A percentile compares a stretch with the other conserved stretches of the same genome.
Conservation (phyloP, 1,140 invertebrate species). For the Ruditapes philippinarum region DNA sequence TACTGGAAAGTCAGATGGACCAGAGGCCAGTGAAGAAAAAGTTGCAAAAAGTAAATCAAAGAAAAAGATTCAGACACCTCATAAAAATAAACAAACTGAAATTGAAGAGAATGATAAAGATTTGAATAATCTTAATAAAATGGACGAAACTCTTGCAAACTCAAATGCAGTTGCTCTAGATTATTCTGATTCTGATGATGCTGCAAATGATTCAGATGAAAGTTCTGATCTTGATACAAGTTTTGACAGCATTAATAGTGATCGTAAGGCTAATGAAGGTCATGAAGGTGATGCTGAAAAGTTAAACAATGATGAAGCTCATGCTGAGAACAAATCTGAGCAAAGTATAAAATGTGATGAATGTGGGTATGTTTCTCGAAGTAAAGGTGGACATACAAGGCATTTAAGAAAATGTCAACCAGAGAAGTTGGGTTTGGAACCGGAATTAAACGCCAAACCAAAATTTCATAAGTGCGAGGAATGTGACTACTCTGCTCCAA, state of each 20-base stretch:
- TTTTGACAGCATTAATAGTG: constrained; percentile 57
- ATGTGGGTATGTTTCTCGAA: constrained; percentile 60
- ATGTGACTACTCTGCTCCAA: constrained; percentile 77
- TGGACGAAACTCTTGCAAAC: background rate
- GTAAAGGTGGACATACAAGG: constrained; percentile 66
- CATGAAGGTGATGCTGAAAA: constrained; percentile 51
- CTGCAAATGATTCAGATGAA: constrained; percentile 32
- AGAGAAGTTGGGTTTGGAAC: constrained; percentile 59
- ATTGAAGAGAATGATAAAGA: background rate
- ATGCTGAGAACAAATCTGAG: constrained; percentile 17
- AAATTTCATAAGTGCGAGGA: constrained; percentile 66
- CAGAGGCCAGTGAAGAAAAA: background rate
- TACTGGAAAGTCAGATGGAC: background rate
- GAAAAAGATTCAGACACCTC: constrained; percentile 5
- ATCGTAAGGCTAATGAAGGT: constrained; percentile 33
- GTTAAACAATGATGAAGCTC: background rate
- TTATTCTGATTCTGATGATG: constrained; percentile 9
- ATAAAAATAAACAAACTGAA: background rate
- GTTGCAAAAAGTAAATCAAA: constrained; percentile 33
- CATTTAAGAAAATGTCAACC: constrained; percentile 67
- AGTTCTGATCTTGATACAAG: constrained; percentile 64
- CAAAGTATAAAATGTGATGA: constrained; percentile 56
- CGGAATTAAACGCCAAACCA: constrained; percentile 66
- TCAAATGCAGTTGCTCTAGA: background rate
- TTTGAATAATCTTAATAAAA: background rate